Conservation (phyloP, 1,140 invertebrate genomes). For the Lordiphosa mommai region DNA sequence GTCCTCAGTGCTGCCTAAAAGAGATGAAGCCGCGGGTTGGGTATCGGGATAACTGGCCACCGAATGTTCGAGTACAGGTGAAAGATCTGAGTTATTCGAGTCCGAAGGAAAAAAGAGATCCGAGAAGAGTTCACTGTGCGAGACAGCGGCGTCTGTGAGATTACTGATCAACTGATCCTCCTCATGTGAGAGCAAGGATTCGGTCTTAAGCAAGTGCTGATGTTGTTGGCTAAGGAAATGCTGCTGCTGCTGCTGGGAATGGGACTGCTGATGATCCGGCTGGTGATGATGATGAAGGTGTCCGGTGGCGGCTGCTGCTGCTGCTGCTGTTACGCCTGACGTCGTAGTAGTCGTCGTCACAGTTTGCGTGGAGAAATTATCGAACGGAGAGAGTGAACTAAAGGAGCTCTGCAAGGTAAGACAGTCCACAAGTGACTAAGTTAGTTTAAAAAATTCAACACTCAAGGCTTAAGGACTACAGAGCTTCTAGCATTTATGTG, state of each 20-base stretch:
- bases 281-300: conserved; percentile 36
- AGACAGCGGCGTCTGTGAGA: conserved; percentile 60
- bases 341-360: conserved; percentile 52
- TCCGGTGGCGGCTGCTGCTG: conserved; percentile 33
- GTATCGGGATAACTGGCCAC: conserved; percentile 49
- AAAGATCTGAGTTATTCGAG: conserved; percentile 71
- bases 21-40: conserved; percentile 31
- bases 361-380: conserved; percentile 73
- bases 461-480: not conserved
- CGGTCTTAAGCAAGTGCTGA: conserved; percentile 41
- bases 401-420: conserved; percentile 75
- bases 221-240: conserved; percentile 17
- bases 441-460: not conserved
- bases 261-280: conserved; percentile 27
- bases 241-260: conserved; percentile 38
- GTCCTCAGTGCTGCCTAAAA: conserved; percentile 53
- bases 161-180: conserved; percentile 73
- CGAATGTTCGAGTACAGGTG: conserved; percentile 46
- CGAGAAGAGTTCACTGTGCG: conserved; percentile 71
- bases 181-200: conserved; percentile 63
- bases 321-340: conserved; percentile 11
- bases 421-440: conserved; percentile 43
- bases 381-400: conserved; percentile 78
- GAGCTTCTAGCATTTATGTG: not conserved
- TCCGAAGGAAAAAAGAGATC: conserved; percentile 75